Base-by-base conservation (phyloP, 2,797 vertebrate genomes). In the Crocodylus rhombifer region DNA sequence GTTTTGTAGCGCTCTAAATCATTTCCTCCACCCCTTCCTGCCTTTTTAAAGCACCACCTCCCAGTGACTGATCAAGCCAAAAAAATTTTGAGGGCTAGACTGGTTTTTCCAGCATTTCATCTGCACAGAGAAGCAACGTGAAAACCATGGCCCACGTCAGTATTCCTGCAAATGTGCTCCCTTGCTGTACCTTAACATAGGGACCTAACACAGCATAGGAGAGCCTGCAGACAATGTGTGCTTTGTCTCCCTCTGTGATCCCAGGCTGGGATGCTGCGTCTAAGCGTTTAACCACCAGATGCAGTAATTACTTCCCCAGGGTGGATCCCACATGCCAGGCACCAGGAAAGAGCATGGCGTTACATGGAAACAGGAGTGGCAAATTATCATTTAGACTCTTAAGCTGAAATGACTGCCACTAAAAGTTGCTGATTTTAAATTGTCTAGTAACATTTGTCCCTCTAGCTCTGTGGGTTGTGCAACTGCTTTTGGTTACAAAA, bases 231-330 rank as follows among this genome's bases (percentile, higher is more conserved):
- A 96, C 96, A 97, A 92, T 77, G 94, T 28, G 4, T 4, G 84
- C 94, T 97, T 96, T 96, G 95, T 97, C 69, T 20, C 18, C 77
- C 55, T 84, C 87, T 84, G 88, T 77, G 61, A 92, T 91, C 51
- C 93, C 91, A 30, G 0, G 73, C 88, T 12, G 90, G 95, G 96
- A 89, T 60, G 89, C 94, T n/a, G 88, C 94, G 87, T 86, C 89
- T 90, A 94, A 96, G 88, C 90, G 82, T 93, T 95, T 89, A 62
- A 94, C 88, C 87, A 86, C 94, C 23, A 90, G 90, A 88, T 58
- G 89, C 95, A 92, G 95, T 94, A 95, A 97, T 94, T 94, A 95
- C 91, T 6, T 95, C 95, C 91, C 91, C 0, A 4, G 77, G 93
- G 87, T 18, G 82, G 51, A 61, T 79, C 87, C 85, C 85, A 87